These are phyloP conservation scores for Amphipyra berbera DNA, from an alignment of 2,888 invertebrate species.

Conservation along the genomic window DNA sequence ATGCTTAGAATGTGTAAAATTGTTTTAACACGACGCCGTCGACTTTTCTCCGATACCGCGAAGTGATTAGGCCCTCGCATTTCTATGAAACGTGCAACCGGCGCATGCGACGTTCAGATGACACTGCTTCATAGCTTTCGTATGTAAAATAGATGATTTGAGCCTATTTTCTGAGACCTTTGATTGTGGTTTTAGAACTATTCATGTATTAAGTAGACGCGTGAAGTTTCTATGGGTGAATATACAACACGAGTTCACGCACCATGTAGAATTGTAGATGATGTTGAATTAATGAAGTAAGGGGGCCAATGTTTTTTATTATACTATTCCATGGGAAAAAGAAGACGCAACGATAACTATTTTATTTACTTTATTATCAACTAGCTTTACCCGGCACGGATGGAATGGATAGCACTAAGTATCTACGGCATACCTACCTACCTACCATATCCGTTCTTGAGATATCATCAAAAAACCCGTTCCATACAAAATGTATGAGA, in stretches of 20 bases:
- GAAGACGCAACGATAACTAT: no score
- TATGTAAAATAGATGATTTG: constrained; percentile 41
- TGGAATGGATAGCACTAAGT: no score
- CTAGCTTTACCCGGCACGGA: no score
- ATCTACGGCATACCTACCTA: no score
- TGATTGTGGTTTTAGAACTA: constrained; percentile 23
- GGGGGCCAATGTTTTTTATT: no score
- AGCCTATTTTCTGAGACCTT: constrained; percentile 33
- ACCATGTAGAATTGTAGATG: no score
- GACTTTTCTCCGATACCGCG: constrained; percentile 58
- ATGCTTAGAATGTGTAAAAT: constrained; percentile 56
- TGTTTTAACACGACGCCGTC: constrained; percentile 51
- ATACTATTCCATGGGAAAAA: no score
- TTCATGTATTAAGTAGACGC: constrained; percentile 38
- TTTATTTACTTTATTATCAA: no score
- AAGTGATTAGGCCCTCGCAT: constrained; percentile 56
- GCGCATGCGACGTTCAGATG: constrained; percentile 42
- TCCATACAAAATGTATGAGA: no score
- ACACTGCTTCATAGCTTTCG: constrained; percentile 45
- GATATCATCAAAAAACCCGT: no score
- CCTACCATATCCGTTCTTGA: no score
- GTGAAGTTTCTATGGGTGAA: constrained; percentile 12
- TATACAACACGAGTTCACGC: neutral
- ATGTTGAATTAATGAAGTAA: no score
- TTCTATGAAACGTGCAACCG: constrained; percentile 48